Conservation (phyloP, 1,140 invertebrate genomes). For the Drosophila trapezifrons region DNA sequence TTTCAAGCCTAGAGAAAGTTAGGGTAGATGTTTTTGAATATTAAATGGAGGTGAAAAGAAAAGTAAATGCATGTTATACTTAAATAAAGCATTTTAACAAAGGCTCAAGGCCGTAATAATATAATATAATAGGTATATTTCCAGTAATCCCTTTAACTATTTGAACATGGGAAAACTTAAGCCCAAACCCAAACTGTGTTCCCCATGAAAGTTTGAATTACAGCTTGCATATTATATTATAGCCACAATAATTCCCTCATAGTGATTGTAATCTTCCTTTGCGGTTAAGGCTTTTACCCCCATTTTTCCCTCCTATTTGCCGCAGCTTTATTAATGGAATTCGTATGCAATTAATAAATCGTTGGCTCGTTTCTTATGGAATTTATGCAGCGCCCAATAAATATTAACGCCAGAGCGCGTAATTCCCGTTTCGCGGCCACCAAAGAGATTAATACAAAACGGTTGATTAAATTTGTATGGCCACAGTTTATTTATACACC, state of each 20-base stretch:
- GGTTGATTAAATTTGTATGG: conserved; percentile 62
- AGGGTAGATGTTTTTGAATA: neutral
- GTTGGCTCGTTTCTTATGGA: conserved; percentile 35
- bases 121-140: too few species aligned
- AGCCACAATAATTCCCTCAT: conserved; percentile 10
- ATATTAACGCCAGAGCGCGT: conserved; percentile 27
- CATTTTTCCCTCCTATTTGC: neutral
- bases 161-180: neutral
- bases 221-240: neutral
- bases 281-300: neutral
- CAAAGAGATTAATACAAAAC: conserved; percentile 34
- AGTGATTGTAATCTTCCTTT: conserved; percentile 5
- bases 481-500: conserved; percentile 46
- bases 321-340: conserved; percentile 12
- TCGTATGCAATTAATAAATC: conserved; percentile 48
- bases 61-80: neutral
- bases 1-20: neutral
- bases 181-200: neutral
- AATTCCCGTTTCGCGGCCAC: conserved; percentile 11
- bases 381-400: conserved; percentile 34
- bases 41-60: neutral
- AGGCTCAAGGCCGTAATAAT: too few species aligned
- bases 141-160: neutral
- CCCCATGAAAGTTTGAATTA: neutral
- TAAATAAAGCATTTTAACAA: neutral